Evolutionary conservation across 1,140 invertebrate species (phyloP), one percentile per base, ranked within the genome.

Genomic region (Cotesia typhae): DNA sequence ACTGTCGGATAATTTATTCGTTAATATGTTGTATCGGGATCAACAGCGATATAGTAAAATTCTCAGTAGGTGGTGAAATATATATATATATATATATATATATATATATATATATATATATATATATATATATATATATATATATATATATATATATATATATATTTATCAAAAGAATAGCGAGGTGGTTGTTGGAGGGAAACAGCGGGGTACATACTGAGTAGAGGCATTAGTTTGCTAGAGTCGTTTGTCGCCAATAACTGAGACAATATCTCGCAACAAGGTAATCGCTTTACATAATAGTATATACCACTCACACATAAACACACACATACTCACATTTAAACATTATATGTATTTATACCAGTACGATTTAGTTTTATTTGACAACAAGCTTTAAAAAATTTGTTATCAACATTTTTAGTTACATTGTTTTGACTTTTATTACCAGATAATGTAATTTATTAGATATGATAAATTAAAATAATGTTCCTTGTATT

Each of bases 281-380:
- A 78, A 84, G 80, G 77, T 84, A 83, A 85, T 83, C 79, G 75
- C 75, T 81, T 81, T 81, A 38, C 67, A 64, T 64, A 71, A 64
- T 64, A 51, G 59, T 10, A 77, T 61, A 59, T 59, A 17, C 12
- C n/a, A 4, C 14, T 12, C 61, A 12, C 4, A 36, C 37, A n/a
- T 38, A 37, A 5, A n/a, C 4, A 17, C 14, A 55, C n/a, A 55
- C n/a, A 55, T 55, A 55, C 3, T 12, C 12, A 55, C 12, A 55
- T 55, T 51, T 7, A 55, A 9, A 55, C 12, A 17, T 9, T 14
- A 17, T 14, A 14, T 51, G 3, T 9, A 2, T 51, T 28, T 28
- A 28, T 47, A 7, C 41, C 5, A 47, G 41, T 47, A 47, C 41
- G 41, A 47, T 47, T 10, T 47, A 47, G 6, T 47, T 47, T 47